Evolutionary conservation across 2,113 vertebrate species (phyloP), one percentile per base, ranked within the genome.

Genomic region (Sorex fumeus): DNA sequence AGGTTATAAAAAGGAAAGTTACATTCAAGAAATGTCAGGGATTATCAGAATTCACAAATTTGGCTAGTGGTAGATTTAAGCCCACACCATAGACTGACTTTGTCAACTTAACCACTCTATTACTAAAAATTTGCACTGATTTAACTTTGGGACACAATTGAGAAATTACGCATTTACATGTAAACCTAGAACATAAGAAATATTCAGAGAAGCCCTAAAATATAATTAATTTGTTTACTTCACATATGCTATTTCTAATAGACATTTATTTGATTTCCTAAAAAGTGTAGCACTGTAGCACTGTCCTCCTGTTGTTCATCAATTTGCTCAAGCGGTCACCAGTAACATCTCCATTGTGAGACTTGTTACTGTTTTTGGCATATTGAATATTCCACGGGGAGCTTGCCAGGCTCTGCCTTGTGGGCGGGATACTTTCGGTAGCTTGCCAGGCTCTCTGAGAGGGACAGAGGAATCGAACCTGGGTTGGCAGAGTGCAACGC

Each of bases 1-100:
- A 27, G 16, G 27, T 57, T 78, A 71, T 16, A 84, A 89, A 43
- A 91, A 94, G 36, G 34, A 83, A 87, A 90, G 45, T 74, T 6
- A 93, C 90, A 69, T 85, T 27, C 82, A 91, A 69, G 36, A 82
- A 88, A 90, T 70, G 69, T 75, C 30, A 87, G 19, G 8, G 13
- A 81, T 91, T 89, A 88, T 60, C 12, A 43, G 84, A 88, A 90
- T 66, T 78, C 66, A 40, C n/a, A 75, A 32, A 70, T 32, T 27
- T 30, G 87, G 11, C 18, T 43, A 87, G 74, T n/a, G 12, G 11
- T 32, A 81, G 43, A 93, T 28, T 64, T 80, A 84, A 77, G 91
- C 5, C 6, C 76, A 30, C 1, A 62, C 28, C 40, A 28, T 9
- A 36, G 19, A 15, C 27, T 79, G 15, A 18, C 34, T 76, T 40